Evolutionary conservation across 2,888 invertebrate species (phyloP).

Genomic region (Seladonia tumulorum): DNA sequence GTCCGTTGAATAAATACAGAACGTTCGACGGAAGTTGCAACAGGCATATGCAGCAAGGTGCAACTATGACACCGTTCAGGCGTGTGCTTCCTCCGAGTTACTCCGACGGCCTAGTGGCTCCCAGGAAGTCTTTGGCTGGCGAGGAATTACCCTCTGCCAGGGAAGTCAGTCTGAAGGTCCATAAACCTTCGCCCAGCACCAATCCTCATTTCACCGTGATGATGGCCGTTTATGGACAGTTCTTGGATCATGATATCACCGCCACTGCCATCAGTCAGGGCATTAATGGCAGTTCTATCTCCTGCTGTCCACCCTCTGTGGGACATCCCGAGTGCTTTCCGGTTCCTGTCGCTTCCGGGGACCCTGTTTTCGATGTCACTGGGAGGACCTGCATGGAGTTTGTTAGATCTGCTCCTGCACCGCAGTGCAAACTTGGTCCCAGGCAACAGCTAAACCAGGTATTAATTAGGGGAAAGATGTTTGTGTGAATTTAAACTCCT

Average conservation of each 20-base stretch:
- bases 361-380: constrained; percentile 89
- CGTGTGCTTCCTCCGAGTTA: constrained; percentile 91
- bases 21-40: constrained; percentile 92
- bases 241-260: constrained; percentile 94
- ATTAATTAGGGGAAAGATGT: background rate
- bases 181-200: constrained; percentile 89
- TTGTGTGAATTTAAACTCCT: background rate
- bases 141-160: constrained; percentile 89
- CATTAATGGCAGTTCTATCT: constrained; percentile 89
- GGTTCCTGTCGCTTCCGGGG: constrained; percentile 88
- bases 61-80: constrained; percentile 90
- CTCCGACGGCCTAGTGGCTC: constrained; percentile 89
- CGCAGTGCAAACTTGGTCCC: constrained; percentile 91
- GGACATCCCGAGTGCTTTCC: constrained; percentile 93
- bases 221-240: constrained; percentile 95
- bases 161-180: constrained; percentile 89
- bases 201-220: constrained; percentile 92
- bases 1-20: constrained; percentile 86
- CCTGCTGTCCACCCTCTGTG: constrained; percentile 87
- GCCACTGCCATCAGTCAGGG: constrained; percentile 92
- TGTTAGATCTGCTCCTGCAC: constrained; percentile 92
- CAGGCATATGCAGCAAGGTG: constrained; percentile 89
- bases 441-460: constrained; percentile 95
- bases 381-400: constrained; percentile 94
- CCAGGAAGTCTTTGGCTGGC: constrained; percentile 86